phyloP scores from a whole-genome alignment of 2,113 vertebrate species.

The Thamnaconus septentrionalis region DNA sequence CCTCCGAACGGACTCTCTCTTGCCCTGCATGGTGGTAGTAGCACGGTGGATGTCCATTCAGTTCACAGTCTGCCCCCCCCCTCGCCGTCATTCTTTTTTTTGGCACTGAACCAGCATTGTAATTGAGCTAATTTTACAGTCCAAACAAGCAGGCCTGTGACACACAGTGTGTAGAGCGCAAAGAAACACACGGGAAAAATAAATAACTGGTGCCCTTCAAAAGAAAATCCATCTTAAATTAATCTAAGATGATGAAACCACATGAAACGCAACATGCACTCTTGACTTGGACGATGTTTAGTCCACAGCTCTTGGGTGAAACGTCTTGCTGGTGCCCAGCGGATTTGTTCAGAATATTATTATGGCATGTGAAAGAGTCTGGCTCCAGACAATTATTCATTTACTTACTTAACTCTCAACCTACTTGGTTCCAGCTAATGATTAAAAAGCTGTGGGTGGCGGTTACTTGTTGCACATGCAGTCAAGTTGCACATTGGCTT shows the following conservation, averaged over 20 bases:
- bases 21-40: constrained; percentile 9
- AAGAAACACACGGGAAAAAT: constrained; percentile 13
- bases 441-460: constrained; percentile 60
- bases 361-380: background rate
- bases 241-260: constrained; percentile 1
- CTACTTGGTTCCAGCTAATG: constrained; percentile 61
- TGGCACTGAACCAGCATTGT: constrained; percentile 25
- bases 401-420: constrained; percentile 30
- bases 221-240: constrained; percentile 2
- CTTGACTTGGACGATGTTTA: background rate
- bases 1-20: constrained; percentile 15
- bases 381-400: constrained; percentile 60
- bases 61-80: constrained; percentile 23
- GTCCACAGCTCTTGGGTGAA: background rate
- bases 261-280: background rate
- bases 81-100: background rate
- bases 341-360: constrained; percentile 4
- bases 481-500: constrained; percentile 52
- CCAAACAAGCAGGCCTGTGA: constrained; percentile 16
- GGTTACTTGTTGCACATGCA: constrained; percentile 27
- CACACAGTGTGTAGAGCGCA: constrained; percentile 16
- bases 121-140: constrained; percentile 8
- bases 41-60: constrained; percentile 58
- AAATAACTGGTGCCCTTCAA: constrained; percentile 9
- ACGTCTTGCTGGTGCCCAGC: constrained; percentile 1